Evolutionary conservation across 1,140 invertebrate genomes (phyloP), one percentile per base, ranked within the genome.

Genomic region (Pararge aegeria): DNA sequence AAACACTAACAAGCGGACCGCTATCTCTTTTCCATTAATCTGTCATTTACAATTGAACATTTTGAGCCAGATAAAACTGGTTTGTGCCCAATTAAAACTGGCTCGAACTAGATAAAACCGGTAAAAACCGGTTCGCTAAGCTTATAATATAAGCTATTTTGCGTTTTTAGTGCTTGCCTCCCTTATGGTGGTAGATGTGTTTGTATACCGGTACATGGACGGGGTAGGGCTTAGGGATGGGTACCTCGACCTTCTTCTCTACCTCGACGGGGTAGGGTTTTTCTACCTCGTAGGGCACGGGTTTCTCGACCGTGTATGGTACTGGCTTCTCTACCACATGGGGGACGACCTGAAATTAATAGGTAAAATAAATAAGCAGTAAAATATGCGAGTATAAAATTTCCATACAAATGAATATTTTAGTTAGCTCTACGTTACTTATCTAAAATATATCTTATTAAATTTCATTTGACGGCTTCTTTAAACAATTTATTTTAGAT

Each of bases 171-270:
- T 91, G 87, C 68, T 91, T 90, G 71, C 86, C 86, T 68, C 89
- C 89, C 63, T 93, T 92, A 80, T 94, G 93, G 75, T 94, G 94
- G 89, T 95, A 94, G 66, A 95, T 93, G 83, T 95, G 94, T 82
- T 95, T 95, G 90, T 95, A 95, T 48, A 95, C 93, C 3, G 94
- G 94, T n/a, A 94, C 93, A 67, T 95, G 94, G 52, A 95, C 94
- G 40, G 94, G 93, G 81, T 95, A 95, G 20, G 94, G 94, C 83
- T 95, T 95, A 64, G 93, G 93, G 69, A 95, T 93, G 19, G 94
- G 93, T 24, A 95, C 93, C 67, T 94, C 93, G 62, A 95, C 94
- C 75, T 94, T 94, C 84, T 95, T 95, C 60, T 95, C 94, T 3
- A 95, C 93, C 60, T 94, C 94, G 4, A 96, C 94, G 21, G 94